Base-by-base conservation (phyloP, 2,797 vertebrate species). In the Lithobates pipiens region DNA sequence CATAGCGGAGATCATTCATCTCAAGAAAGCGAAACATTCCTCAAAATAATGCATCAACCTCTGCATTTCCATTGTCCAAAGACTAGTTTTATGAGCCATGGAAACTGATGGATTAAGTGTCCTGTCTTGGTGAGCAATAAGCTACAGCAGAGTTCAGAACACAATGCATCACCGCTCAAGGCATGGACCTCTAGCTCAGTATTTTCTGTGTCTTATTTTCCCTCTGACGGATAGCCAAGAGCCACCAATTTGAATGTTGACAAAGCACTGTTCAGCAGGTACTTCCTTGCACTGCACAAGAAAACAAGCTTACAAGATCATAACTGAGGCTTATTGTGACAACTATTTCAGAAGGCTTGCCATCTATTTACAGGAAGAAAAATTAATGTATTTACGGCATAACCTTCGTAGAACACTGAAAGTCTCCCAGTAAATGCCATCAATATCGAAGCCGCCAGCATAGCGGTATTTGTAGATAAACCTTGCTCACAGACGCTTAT, bases 71-170 rank as follows among this genome's bases (percentile, higher is more conserved):
- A 80, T 54, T 16, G 77, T 80, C 29, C 50, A 15, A 65, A 18
- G 39, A 67, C 16, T 67, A 16, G 39, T 73, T 85, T 74, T 68
- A 85, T 74, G 76, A 74, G 76, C 70, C 39, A 9, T 34, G 57
- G 57, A 84, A 65, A 27, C 70, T 74, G 77, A 79, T 79, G 74
- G 76, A 85, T 85, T 67, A 68, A 85, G 57, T 68, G 70, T 25
- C 32, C 57, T 27, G 61, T 1, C 70, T 54, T 69, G 69, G 74
- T 21, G 71, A 13, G 1, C 69, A 70, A 80, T 85, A 67, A 80
- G 32, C 39, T 54, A 8, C 77, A 69, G 44, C 15, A 42, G 42
- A 67, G 77, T 32, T 57, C 32, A 72, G 69, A 27, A 61, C 77
- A 27, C 57, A 74, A 44, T 46, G 57, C 27, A 85, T 80, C 79